Percentiles rank a stretch among this genome's conserved stretches.
phyloP scores from a whole-genome alignment of 2,888 invertebrate species.

The Brassicogethes aeneus region DNA sequence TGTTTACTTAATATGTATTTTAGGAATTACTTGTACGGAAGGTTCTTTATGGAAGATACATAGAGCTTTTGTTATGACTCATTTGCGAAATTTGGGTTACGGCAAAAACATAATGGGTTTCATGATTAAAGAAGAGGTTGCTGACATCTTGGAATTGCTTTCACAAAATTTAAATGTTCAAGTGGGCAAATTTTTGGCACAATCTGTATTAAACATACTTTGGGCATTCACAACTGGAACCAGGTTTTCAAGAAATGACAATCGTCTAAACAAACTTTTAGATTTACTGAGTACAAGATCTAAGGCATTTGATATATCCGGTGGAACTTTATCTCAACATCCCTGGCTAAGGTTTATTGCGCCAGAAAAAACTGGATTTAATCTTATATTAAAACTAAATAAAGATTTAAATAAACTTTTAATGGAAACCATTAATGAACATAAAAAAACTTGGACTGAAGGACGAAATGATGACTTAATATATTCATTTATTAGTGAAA shows the following conservation, averaged over 20 bases:
- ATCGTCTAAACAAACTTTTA: conserved; percentile 40
- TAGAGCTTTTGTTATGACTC: conserved; percentile 43
- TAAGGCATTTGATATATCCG: conserved; percentile 42
- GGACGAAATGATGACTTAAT: conserved; percentile 50
- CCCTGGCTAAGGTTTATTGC: conserved; percentile 56
- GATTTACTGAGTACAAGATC: conserved; percentile 43
- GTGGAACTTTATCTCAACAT: conserved; percentile 45
- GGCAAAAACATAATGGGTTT: conserved; percentile 43
- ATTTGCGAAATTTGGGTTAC: conserved; percentile 45
- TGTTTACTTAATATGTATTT: too few species aligned
- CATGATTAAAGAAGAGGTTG: conserved; percentile 45
- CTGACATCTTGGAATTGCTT: conserved; percentile 34
- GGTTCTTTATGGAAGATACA: conserved; percentile 47
- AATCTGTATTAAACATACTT: conserved; percentile 54
- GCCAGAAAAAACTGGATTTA: conserved; percentile 53
- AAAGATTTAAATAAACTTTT: conserved; percentile 46
- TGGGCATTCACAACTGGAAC: conserved; percentile 51
- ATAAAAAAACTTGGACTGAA: conserved; percentile 41
- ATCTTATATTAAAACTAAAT: conserved; percentile 48
- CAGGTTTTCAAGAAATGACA: conserved; percentile 41
- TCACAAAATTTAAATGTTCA: conserved; percentile 23
- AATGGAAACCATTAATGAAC: conserved; percentile 49
- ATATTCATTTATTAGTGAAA: conserved; percentile 53
- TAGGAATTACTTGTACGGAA: conserved; percentile 51
- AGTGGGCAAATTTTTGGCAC: conserved; percentile 39